Evolutionary conservation across 2,113 vertebrate species (phyloP), one percentile per base, ranked within the genome.

Genomic region (Aptenodytes patagonicus): DNA sequence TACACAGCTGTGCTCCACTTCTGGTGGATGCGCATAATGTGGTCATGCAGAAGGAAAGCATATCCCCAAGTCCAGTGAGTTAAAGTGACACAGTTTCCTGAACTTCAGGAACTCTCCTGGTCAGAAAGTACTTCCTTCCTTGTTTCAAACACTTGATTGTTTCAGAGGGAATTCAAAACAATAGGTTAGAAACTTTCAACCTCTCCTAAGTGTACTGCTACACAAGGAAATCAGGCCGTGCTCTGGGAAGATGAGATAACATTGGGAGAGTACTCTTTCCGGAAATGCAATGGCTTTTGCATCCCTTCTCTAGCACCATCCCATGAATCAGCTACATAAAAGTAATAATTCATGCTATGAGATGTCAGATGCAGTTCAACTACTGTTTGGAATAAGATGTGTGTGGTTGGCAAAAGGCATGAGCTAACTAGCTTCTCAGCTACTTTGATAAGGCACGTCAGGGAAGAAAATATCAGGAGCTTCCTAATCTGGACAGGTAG

Each of bases 51-150:
- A 86, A 34, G 88, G 97, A 97, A 95, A 96, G 95, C 72, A 31
- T 51, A 83, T 64, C 52, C 62, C 38, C n/a, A 77, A 75, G 94
- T 85, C 80, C 75, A 91, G 78, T 5, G 32, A 97, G 92, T 72
- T 91, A 58, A n/a, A 49, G 65, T 57, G 89, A 97, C 87, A 95
- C 83, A 70, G 94, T 51, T 96, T 97, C 96, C 98, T 98, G 98
- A 95, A 91, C 87, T 97, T 93, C 96, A 98, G 98, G 98, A 98
- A 98, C 97, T 91, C 80, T 95, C 79, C 82, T 83, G 60, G 80
- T 95, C 94, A 96, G 93, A 94, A 97, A 97, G 83, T 17, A 73
- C 98, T 98, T 98, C 98, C 98, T 99, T 98, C 98, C 98, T 95
- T 94, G 42, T 80, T 96, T 75, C 91, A 85, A 89, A 96, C 92